These are phyloP conservation scores for Dipodomys ordii DNA, from an alignment of 2,113 vertebrate species.

Conservation along the genomic window DNA sequence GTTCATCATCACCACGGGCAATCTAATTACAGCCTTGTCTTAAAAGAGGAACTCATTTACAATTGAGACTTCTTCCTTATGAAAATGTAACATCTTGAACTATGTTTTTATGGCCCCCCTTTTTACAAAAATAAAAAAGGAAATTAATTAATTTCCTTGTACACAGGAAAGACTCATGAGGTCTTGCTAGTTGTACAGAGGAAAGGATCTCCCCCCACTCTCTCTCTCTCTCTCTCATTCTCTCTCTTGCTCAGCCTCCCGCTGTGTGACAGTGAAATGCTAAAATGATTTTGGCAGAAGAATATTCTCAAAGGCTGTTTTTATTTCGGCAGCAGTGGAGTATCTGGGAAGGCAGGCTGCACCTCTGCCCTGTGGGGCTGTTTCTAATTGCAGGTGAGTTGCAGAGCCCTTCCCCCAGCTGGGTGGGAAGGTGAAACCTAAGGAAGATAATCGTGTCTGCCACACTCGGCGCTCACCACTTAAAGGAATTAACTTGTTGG, in stretches of 20 bases:
- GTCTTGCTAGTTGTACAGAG: slow-evolving; percentile 59
- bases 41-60: slow-evolving; percentile 87
- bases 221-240: neutral
- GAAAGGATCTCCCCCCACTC: slow-evolving; percentile 10
- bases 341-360: slow-evolving; percentile 88
- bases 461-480: slow-evolving; percentile 64
- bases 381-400: slow-evolving; percentile 85
- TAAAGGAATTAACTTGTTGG: slow-evolving; percentile 78
- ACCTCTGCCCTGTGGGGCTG: slow-evolving; percentile 88
- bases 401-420: slow-evolving; percentile 78
- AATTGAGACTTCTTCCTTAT: slow-evolving; percentile 86
- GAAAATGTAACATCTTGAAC: slow-evolving; percentile 87
- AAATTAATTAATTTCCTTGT: slow-evolving; percentile 89
- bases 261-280: slow-evolving; percentile 85
- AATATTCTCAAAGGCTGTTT: slow-evolving; percentile 86
- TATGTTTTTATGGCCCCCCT: slow-evolving; percentile 82
- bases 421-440: slow-evolving; percentile 77
- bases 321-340: slow-evolving; percentile 86
- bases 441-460: slow-evolving; percentile 72
- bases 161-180: slow-evolving; percentile 81
- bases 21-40: slow-evolving; percentile 89
- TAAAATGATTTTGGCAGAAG: slow-evolving; percentile 88
- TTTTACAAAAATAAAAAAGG: slow-evolving; percentile 79
- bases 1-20: slow-evolving; percentile 88
- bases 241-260: slow-evolving; percentile 45